Evolutionary conservation across 2,888 invertebrate genomes (phyloP).

Genomic region (Uloborus plumipes): DNA sequence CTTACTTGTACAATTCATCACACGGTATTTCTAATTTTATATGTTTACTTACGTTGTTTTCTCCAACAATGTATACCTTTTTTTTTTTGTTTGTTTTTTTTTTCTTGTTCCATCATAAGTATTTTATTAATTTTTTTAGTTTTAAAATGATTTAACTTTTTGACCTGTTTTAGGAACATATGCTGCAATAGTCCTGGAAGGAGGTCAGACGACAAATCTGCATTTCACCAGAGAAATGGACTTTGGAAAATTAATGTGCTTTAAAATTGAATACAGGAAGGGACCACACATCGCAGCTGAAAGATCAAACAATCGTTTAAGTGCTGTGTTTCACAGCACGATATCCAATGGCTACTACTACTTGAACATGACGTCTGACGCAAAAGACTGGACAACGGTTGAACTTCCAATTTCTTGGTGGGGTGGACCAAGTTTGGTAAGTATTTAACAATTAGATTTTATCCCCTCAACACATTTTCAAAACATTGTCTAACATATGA

Average conservation of each 20-base stretch:
- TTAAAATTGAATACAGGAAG: slow-evolving; percentile 51
- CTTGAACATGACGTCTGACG: slow-evolving; percentile 49
- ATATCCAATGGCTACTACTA: slow-evolving; percentile 51
- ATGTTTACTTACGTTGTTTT: too few relatives aligned
- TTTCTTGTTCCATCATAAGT: too few relatives aligned
- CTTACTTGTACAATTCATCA: too few relatives aligned
- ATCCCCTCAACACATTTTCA: background rate
- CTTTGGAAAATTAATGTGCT: slow-evolving; percentile 40
- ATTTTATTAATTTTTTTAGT: background rate
- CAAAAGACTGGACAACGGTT: slow-evolving; percentile 52
- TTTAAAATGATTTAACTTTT: background rate
- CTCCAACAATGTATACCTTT: too few relatives aligned
- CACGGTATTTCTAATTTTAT: too few relatives aligned
- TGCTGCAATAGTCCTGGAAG: slow-evolving; percentile 36
- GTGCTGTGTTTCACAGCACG: slow-evolving; percentile 42
- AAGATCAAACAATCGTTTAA: slow-evolving; percentile 42
- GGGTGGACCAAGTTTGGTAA: slow-evolving; percentile 52
- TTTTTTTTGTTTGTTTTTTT: background rate
- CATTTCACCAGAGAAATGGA: slow-evolving; percentile 47
- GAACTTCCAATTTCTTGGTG: slow-evolving; percentile 58
- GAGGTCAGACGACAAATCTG: slow-evolving; percentile 39
- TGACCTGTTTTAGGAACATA: slow-evolving; percentile 37
- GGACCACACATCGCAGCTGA: slow-evolving; percentile 54
- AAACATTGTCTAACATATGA: too few relatives aligned
- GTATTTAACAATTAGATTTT: background rate